Percentiles rank a stretch among this genome's conserved stretches.
Evolutionary conservation across 2,888 invertebrate genomes (phyloP).

Genomic region (Cerceris ruficornis): DNA sequence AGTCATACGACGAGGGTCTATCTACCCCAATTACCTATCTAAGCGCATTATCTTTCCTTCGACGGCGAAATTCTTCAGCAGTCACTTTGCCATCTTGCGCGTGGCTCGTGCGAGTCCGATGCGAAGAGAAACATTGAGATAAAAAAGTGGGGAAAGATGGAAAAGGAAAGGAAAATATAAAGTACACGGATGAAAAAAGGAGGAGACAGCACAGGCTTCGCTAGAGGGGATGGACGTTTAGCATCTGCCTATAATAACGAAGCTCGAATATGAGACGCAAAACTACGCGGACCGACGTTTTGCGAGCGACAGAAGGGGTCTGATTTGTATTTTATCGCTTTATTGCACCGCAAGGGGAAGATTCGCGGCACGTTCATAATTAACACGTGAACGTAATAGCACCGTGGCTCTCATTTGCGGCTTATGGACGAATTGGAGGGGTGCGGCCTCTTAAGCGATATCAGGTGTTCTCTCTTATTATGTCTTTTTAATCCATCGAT

Average conservation of each 20-base stretch:
- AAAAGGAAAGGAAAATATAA: neutral
- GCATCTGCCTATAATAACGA: conserved; percentile 59
- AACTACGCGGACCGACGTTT: conserved; percentile 29
- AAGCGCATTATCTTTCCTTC: conserved; percentile 39
- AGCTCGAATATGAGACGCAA: conserved; percentile 28
- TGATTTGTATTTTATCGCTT: conserved; percentile 54
- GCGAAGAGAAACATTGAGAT: conserved; percentile 5
- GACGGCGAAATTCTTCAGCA: conserved; percentile 59
- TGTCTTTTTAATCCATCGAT: neutral
- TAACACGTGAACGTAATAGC: conserved; percentile 53
- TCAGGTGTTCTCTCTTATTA: conserved; percentile 20
- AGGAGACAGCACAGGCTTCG: conserved; percentile 16
- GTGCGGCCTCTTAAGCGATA: conserved; percentile 8
- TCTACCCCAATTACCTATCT: conserved; percentile 55
- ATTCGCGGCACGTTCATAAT: conserved; percentile 40
- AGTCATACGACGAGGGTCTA: conserved; percentile 28
- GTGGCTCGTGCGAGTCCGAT: conserved; percentile 16
- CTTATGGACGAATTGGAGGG: conserved; percentile 35
- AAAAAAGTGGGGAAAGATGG: neutral
- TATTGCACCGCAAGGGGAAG: conserved; percentile 41
- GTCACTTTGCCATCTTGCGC: conserved; percentile 15
- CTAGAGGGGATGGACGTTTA: conserved; percentile 37
- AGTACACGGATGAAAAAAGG: neutral
- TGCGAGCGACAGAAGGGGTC: conserved; percentile 31
- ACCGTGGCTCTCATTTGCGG: conserved; percentile 26